A percentile compares a stretch with the other conserved stretches of the same genome.
Evolutionary conservation across 2,888 invertebrate species (phyloP).

Genomic region (Lottia scabra): DNA sequence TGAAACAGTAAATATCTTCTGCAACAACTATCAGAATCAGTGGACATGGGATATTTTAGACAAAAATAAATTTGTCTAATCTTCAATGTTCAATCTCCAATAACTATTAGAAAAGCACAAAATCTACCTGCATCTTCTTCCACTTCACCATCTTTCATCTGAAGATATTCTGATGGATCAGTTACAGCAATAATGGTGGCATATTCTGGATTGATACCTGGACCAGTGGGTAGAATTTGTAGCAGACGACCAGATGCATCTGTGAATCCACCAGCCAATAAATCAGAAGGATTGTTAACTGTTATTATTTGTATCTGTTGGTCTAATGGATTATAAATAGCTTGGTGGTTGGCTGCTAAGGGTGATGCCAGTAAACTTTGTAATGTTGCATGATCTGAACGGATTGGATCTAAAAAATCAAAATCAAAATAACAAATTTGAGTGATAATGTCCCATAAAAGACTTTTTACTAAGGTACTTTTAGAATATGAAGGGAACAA

Average conservation of each 20-base stretch:
- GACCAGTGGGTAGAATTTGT: constrained; percentile 50
- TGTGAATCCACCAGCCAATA: constrained; percentile 37
- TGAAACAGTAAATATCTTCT: neutral
- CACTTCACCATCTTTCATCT: constrained; percentile 12
- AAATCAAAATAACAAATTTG: too few species aligned
- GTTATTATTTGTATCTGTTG: constrained; percentile 60
- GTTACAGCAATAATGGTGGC: constrained; percentile 54
- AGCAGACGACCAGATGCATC: constrained; percentile 44
- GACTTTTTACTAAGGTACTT: too few species aligned
- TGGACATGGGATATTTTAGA: too few species aligned
- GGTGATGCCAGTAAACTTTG: constrained; percentile 56
- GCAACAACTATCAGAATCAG: too few species aligned
- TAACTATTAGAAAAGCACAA: neutral
- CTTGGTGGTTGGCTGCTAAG: constrained; percentile 37
- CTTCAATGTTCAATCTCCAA: too few species aligned
- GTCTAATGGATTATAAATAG: constrained; percentile 31
- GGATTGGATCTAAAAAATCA: constrained; percentile 19
- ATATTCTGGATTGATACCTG: constrained; percentile 37
- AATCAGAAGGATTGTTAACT: constrained; percentile 46
- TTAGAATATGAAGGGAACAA: too few species aligned
- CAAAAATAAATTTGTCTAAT: too few species aligned
- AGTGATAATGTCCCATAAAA: too few species aligned
- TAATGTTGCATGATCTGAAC: constrained; percentile 47
- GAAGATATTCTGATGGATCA: constrained; percentile 28
- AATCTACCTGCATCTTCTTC: neutral